Percentiles rank a stretch among this genome's conserved stretches.
phyloP scores from a whole-genome alignment of 35 echinoderm and acorn worm species.

The Nesometra sesokonis region DNA sequence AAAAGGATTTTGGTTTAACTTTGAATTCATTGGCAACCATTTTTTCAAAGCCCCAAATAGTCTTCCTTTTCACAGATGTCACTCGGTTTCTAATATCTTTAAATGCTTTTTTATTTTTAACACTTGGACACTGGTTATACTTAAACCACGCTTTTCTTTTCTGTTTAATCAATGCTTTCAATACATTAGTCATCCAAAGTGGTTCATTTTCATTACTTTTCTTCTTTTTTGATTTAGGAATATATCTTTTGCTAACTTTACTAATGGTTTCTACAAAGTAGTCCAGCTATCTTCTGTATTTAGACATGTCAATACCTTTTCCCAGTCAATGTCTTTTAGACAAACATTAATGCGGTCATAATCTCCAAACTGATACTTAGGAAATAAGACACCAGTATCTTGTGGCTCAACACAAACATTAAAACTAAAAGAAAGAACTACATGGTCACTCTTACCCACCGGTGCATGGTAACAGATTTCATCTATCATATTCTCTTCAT shows the following conservation, averaged over 20 bases:
- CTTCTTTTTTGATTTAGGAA: background rate
- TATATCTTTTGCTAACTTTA: too few relatives aligned
- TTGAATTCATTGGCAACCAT: background rate
- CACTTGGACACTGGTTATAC: background rate
- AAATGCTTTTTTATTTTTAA: background rate
- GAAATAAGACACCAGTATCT: background rate
- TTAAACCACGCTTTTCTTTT: background rate
- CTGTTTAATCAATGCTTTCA: background rate
- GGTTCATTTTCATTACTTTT: background rate
- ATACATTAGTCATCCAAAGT: background rate
- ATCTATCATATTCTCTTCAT: too few relatives aligned
- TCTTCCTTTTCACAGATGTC: background rate
- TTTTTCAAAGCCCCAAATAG: background rate
- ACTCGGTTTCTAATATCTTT: background rate
- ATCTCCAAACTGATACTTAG: background rate
- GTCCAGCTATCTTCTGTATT: background rate
- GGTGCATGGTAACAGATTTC: too few relatives aligned
- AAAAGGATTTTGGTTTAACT: background rate
- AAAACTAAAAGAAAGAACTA: too few relatives aligned
- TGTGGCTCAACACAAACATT: background rate
- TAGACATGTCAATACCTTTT: background rate
- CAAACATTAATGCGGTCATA: background rate
- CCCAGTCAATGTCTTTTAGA: background rate
- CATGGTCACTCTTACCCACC: too few relatives aligned
- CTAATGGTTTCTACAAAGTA: too few relatives aligned